phyloP scores from a whole-genome alignment of 1,140 invertebrate genomes.

The Brachionus calyciflorus region DNA sequence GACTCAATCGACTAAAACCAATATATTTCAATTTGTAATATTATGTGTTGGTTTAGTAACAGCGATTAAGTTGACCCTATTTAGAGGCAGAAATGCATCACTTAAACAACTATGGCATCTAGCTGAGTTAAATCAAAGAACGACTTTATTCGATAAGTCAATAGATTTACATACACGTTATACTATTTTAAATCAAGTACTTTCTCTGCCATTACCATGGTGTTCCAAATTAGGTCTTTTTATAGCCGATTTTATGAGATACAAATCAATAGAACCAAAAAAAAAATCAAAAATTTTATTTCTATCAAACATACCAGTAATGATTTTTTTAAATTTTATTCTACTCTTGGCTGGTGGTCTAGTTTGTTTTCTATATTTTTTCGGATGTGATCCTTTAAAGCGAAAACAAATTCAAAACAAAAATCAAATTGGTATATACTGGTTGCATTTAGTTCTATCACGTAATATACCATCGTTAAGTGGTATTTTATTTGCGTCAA shows the following conservation, averaged over 20 bases:
- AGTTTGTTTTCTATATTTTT: conserved; percentile 28
- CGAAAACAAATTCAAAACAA: conserved; percentile 23
- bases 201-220: conserved; percentile 19
- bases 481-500: conserved; percentile 26
- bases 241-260: not conserved
- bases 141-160: conserved; percentile 5
- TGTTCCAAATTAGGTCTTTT: conserved; percentile 29
- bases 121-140: conserved; percentile 11
- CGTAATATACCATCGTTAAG: not conserved
- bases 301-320: conserved; percentile 14
- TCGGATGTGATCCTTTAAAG: conserved; percentile 26
- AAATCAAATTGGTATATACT: conserved; percentile 37
- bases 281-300: conserved; percentile 41
- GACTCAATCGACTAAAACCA: conserved; percentile 32
- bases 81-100: not conserved
- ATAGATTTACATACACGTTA: not conserved
- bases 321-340: conserved; percentile 20
- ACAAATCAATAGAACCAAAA: not conserved
- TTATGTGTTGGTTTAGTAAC: not conserved
- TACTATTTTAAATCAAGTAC: conserved; percentile 19
- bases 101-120: conserved; percentile 18
- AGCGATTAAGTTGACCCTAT: conserved; percentile 18
- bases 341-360: not conserved
- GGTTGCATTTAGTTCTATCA: conserved; percentile 10
- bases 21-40: conserved; percentile 29